phyloP scores from a whole-genome alignment of 2,888 invertebrate genomes.

The Amblyteles armatorius region DNA sequence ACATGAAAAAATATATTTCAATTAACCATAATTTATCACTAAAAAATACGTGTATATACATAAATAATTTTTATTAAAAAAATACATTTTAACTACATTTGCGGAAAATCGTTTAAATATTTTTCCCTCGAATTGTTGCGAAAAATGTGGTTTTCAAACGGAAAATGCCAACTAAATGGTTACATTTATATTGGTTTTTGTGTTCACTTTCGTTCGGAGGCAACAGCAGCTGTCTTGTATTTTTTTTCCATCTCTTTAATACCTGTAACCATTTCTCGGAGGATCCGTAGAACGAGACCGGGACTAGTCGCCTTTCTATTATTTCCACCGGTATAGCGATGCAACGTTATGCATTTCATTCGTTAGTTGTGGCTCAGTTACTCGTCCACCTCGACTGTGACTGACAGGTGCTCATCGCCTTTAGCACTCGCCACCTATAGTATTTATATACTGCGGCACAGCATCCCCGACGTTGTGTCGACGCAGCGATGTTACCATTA shows the following conservation, averaged over 20 bases:
- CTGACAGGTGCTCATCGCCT: constrained; percentile 50
- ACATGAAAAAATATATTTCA: not conserved
- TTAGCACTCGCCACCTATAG: constrained; percentile 13
- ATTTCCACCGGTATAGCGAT: not conserved
- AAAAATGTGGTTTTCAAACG: too few relatives aligned
- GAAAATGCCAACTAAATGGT: not conserved
- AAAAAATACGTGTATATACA: not conserved
- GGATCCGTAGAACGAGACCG: not conserved
- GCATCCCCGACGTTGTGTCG: constrained; percentile 22
- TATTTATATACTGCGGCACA: constrained; percentile 1
- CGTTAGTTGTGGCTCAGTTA: constrained; percentile 2
- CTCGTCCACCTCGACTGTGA: constrained; percentile 31
- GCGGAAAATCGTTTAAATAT: not conserved
- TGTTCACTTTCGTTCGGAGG: not conserved
- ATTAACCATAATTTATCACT: not conserved
- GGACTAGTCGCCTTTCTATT: not conserved
- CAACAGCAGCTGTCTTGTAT: not conserved
- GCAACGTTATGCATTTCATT: constrained; percentile 11
- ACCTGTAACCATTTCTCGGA: too few relatives aligned
- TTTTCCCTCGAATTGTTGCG: too few relatives aligned
- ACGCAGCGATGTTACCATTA: constrained; percentile 28
- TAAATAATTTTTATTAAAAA: too few relatives aligned
- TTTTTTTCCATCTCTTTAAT: not conserved
- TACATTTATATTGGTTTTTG: not conserved
- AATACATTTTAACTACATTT: not conserved